Evolutionary conservation across 53 echinoderm and acorn worm genomes (phyloP), one percentile per base, ranked within the genome.

Genomic region (Patiria pectinifera): DNA sequence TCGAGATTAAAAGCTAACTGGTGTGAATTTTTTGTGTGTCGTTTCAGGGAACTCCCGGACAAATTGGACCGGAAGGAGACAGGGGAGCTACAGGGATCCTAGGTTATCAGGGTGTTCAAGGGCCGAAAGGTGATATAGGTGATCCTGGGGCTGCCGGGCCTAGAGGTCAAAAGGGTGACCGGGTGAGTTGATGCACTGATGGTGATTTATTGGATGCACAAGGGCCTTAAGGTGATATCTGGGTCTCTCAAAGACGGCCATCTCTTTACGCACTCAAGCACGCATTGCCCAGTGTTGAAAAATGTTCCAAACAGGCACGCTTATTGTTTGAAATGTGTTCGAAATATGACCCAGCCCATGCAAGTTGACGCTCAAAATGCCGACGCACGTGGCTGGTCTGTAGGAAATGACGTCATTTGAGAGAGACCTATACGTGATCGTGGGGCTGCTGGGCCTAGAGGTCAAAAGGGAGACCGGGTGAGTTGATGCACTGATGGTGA

Each of bases 31-130:
- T 78, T 46, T 62, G 76, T 80, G 24, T 83, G 45, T 4, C 35
- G 5, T 63, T 70, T 2, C 79, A 96, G 94, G 96, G 96, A 19
- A 16, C 71, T 14, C 83, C 92, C 45, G 96, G 96, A 11, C 76
- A 24, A 8, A 63, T 84, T 45, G 96, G 96, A 26, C 84, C 93
- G 24, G 92, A 92, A 13, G 96, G 96, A 11, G 18, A 70, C 6
- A 91, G 94, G 9, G 96, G 96, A 9, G 19, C 15, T 4, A 2
- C 25, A 45, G 95, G 95, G 1, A 48, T 83, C 69, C 83, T n/a
- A 78, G 95, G 95, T 11, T 62, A 59, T 16, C 48, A 23, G 79
- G 95, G 95, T 72, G 85, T 95, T 82, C 91, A 92, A 25, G 84
- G 95, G 48, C 45, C 82, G 58, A 79, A 45, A 24, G 84, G 95